Percentiles rank a stretch among this genome's conserved stretches.
These are phyloP conservation scores for Agrilus planipennis DNA, from an alignment of 1,140 invertebrate genomes.

Conservation along the genomic window DNA sequence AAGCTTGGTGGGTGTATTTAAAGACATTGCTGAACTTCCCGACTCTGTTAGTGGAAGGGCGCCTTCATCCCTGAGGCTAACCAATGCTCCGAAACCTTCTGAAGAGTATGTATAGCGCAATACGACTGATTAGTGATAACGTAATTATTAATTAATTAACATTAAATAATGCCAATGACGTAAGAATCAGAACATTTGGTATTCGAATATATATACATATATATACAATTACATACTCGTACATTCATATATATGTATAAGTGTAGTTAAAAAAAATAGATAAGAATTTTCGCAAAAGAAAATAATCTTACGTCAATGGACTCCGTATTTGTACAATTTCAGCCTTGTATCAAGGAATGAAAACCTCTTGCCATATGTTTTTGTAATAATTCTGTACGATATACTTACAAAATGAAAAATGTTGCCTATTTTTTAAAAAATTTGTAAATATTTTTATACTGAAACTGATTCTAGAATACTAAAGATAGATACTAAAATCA, in stretches of 20 bases:
- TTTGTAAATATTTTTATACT: slow-evolving; percentile 10
- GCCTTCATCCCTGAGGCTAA: slow-evolving; percentile 49
- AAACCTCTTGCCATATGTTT: slow-evolving; percentile 29
- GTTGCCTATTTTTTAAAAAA: slow-evolving; percentile 8
- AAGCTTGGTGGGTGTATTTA: slow-evolving; percentile 88
- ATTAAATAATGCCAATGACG: slow-evolving; percentile 4
- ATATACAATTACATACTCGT: too few relatives aligned
- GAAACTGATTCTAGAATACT: too few relatives aligned
- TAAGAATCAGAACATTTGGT: slow-evolving; percentile 2
- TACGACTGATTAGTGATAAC: slow-evolving; percentile 6
- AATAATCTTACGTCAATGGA: slow-evolving; percentile 1
- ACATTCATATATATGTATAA: slow-evolving; percentile 9
- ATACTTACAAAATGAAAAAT: slow-evolving; percentile 10
- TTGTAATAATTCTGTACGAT: slow-evolving; percentile 20
- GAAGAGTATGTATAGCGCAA: slow-evolving; percentile 60
- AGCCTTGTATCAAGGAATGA: slow-evolving; percentile 31
- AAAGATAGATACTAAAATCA: too few relatives aligned
- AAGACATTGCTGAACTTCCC: slow-evolving; percentile 89
- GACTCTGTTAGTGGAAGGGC: slow-evolving; percentile 58
- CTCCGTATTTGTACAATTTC: slow-evolving; percentile 8
- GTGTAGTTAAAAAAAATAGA: slow-evolving; percentile 9
- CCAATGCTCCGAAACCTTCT: slow-evolving; percentile 59
- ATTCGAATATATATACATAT: slow-evolving; percentile 5
- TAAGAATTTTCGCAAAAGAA: slow-evolving; percentile 8
- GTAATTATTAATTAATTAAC: slow-evolving; percentile 6